These are phyloP conservation scores for Aleiodes sp. DNA, from an alignment of 1,140 invertebrate species.

Conservation along the genomic window DNA sequence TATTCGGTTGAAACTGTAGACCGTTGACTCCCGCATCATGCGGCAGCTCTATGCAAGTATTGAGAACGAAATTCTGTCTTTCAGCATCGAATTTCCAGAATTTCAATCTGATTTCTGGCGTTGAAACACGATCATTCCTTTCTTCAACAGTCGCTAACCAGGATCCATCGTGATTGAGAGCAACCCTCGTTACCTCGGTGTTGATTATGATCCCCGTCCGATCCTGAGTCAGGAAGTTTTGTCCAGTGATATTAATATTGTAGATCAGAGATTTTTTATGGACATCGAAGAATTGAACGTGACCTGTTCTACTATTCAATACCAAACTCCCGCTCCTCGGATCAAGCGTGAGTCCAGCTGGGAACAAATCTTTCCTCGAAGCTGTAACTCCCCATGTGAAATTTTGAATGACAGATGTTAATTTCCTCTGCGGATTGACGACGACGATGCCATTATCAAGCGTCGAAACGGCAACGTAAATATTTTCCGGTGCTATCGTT, in stretches of 20 bases:
- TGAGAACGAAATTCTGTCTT: constrained; percentile 75
- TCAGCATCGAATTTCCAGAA: constrained; percentile 78
- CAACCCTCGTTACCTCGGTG: constrained; percentile 75
- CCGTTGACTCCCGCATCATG: constrained; percentile 73
- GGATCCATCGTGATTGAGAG: constrained; percentile 73
- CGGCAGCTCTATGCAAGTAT: constrained; percentile 78
- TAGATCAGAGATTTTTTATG: constrained; percentile 75
- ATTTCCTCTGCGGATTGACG: constrained; percentile 69
- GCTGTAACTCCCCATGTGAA: constrained; percentile 70
- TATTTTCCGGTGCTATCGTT: constrained; percentile 73
- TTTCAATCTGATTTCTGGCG: constrained; percentile 76
- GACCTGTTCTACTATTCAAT: constrained; percentile 80
- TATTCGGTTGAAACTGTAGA: constrained; percentile 72
- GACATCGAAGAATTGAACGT: constrained; percentile 83
- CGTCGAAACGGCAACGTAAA: constrained; percentile 74
- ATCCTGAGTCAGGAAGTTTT: constrained; percentile 78
- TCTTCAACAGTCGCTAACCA: constrained; percentile 85
- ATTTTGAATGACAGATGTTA: constrained; percentile 74
- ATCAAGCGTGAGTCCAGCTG: constrained; percentile 75
- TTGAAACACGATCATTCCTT: constrained; percentile 68
- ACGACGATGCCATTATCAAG: constrained; percentile 80
- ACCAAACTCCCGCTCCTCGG: constrained; percentile 74
- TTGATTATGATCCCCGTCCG: constrained; percentile 70
- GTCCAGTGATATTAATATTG: constrained; percentile 79
- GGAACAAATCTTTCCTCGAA: constrained; percentile 63